phyloP scores from a whole-genome alignment of 2,888 invertebrate genomes.

The Cheilosia pagana region DNA sequence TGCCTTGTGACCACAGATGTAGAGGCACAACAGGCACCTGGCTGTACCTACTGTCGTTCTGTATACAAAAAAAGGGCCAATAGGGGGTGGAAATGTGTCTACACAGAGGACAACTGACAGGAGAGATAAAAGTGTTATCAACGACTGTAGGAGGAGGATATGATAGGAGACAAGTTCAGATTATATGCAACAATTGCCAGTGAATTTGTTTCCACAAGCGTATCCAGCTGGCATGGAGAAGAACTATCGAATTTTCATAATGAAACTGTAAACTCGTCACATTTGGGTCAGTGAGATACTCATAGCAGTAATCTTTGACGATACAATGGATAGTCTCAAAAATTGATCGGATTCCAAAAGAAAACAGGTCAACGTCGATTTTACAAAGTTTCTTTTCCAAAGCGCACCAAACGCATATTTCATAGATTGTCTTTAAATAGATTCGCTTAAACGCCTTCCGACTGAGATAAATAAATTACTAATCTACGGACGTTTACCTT shows the following conservation, averaged over 20 bases:
- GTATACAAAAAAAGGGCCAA: not conserved
- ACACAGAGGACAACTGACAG: not conserved
- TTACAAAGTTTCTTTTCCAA: not conserved
- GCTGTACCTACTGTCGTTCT: not conserved
- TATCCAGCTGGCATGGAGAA: not conserved
- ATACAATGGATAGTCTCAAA: not conserved
- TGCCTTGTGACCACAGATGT: no score
- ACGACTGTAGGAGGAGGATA: not conserved
- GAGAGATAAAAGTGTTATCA: constrained; percentile 30
- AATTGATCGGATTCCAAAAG: constrained; percentile 18
- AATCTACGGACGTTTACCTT: constrained; percentile 42
- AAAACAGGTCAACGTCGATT: constrained; percentile 4
- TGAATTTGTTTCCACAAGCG: not conserved
- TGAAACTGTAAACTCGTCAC: constrained; percentile 29
- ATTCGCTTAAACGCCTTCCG: not conserved
- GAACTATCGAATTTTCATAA: constrained; percentile 6
- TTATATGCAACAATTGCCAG: constrained; percentile 48
- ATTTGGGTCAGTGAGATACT: constrained; percentile 50
- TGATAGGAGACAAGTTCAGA: not conserved
- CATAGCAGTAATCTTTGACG: not conserved
- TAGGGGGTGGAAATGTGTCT: constrained; percentile 22
- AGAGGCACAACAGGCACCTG: constrained; percentile 32
- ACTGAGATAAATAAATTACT: constrained; percentile 23
- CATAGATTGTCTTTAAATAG: not conserved
- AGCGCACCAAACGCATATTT: not conserved